phyloP scores from a whole-genome alignment of 2,113 vertebrate species.

The Erythrolamprus reginae region DNA sequence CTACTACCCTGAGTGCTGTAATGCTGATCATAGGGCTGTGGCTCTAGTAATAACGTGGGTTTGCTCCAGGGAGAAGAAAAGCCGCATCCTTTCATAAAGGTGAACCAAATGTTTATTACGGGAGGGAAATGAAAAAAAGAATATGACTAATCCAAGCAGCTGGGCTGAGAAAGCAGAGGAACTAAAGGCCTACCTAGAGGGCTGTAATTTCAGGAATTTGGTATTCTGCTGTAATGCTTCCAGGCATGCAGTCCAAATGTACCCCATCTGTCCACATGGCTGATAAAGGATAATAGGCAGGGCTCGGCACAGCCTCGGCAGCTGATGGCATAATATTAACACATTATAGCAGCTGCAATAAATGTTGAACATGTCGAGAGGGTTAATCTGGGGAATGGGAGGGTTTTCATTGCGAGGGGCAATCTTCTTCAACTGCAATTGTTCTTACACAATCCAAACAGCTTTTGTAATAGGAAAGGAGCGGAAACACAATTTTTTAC shows the following conservation, averaged over 20 bases:
- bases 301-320: background rate
- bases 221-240: background rate
- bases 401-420: background rate
- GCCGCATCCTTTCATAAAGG: slow-evolving; percentile 42
- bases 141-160: slow-evolving; percentile 1
- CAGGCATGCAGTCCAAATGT: background rate
- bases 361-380: background rate
- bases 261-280: slow-evolving; percentile 3
- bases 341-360: background rate
- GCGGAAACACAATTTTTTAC: background rate
- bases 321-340: background rate
- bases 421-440: background rate
- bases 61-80: slow-evolving; percentile 39
- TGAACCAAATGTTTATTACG: slow-evolving; percentile 36
- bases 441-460: background rate
- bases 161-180: background rate
- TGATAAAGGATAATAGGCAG: background rate
- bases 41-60: slow-evolving; percentile 54
- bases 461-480: background rate
- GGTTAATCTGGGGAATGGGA: background rate
- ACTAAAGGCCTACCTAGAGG: background rate
- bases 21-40: slow-evolving; percentile 60
- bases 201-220: background rate
- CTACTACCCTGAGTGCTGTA: slow-evolving; percentile 36
- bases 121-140: background rate